Evolutionary conservation across 2,113 vertebrate species (phyloP).

Genomic region (Microcebus lehilahytsara): DNA sequence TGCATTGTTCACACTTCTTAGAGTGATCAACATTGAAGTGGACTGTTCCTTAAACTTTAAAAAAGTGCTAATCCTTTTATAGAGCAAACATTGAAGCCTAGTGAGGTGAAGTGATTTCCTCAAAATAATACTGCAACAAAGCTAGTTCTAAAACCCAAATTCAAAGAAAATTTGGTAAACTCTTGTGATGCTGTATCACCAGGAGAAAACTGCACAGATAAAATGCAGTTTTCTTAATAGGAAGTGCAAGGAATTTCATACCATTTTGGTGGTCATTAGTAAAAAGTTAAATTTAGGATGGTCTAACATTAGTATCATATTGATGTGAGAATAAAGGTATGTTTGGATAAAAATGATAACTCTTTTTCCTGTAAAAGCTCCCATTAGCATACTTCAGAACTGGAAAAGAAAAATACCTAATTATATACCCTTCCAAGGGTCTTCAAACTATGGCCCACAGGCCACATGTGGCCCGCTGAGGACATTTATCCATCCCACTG

Average conservation of each 20-base stretch:
- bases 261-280: neutral
- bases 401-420: neutral
- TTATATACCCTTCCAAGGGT: neutral
- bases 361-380: neutral
- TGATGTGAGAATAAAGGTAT: neutral
- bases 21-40: neutral
- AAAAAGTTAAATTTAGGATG: neutral
- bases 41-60: neutral
- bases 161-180: neutral
- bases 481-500: too few relatives aligned
- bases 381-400: neutral
- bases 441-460: too few relatives aligned
- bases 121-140: slow-evolving; percentile 12
- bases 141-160: slow-evolving; percentile 12
- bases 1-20: neutral
- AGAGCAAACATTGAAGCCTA: neutral
- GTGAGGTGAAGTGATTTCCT: slow-evolving; percentile 16
- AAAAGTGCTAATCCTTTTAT: slow-evolving; percentile 22
- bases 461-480: too few relatives aligned
- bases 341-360: neutral
- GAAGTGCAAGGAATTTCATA: neutral
- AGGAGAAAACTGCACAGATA: neutral
- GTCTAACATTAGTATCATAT: neutral
- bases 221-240: neutral
- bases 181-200: neutral